Conservation (phyloP, 2,888 invertebrate species). For the Argyra leucocephala region DNA sequence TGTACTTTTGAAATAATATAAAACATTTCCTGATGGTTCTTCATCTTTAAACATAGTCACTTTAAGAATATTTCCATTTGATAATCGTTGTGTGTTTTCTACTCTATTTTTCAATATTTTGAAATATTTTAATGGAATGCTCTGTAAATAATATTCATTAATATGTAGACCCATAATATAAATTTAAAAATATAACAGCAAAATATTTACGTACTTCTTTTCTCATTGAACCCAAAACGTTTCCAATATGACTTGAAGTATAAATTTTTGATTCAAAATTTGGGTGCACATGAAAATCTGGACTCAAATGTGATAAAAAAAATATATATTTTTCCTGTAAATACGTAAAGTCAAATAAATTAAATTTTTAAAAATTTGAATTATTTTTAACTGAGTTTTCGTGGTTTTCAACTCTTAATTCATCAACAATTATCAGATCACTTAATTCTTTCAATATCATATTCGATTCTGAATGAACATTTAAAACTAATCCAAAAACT, state of each 20-base stretch:
- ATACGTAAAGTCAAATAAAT: too few species aligned
- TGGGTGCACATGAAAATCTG: neutral
- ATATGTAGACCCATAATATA: too few species aligned
- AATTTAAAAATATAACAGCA: too few species aligned
- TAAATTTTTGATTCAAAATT: neutral
- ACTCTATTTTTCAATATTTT: neutral
- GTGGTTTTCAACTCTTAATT: neutral
- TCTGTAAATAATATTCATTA: neutral
- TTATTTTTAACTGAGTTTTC: neutral
- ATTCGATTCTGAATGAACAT: too few species aligned
- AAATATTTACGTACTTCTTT: too few species aligned
- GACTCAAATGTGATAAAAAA: neutral
- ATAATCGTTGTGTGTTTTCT: neutral
- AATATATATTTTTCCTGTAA: neutral
- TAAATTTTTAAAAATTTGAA: neutral
- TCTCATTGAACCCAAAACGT: neutral
- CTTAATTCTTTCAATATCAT: neutral
- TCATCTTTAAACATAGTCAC: constrained; percentile 1
- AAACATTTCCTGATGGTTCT: neutral
- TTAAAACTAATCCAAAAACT: too few species aligned
- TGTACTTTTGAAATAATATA: neutral
- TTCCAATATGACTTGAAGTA: neutral
- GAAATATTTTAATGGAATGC: neutral
- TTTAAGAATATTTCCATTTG: neutral
- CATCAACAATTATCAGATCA: neutral